phyloP scores from a whole-genome alignment of 2,797 vertebrate species.

The Triplophysa bombifrons region DNA sequence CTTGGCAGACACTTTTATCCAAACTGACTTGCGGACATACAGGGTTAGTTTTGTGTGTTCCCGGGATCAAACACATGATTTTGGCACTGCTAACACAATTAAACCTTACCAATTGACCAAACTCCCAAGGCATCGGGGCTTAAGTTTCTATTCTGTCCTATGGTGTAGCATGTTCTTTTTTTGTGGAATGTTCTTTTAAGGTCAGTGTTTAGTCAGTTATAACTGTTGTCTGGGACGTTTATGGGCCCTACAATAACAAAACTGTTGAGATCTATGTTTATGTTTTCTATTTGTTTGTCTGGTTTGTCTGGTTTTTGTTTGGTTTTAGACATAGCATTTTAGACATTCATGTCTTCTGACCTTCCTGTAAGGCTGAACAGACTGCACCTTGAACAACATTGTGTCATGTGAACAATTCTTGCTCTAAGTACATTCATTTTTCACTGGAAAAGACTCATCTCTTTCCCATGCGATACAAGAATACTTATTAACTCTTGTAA shows the following conservation, averaged over 20 bases:
- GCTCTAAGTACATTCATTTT: not conserved
- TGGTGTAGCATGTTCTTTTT: no score
- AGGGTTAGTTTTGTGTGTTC: no score
- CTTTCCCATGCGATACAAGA: not conserved
- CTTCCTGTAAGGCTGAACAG: slow-evolving; percentile 7
- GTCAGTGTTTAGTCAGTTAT: not conserved
- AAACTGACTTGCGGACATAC: no score
- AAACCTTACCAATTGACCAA: no score
- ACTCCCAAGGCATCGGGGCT: no score
- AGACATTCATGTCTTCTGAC: slow-evolving; percentile 12
- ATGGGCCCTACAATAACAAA: not conserved
- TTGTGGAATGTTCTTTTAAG: not conserved
- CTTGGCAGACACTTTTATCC: no score
- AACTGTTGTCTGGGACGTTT: slow-evolving; percentile 5
- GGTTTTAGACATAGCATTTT: not conserved
- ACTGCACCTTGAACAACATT: not conserved
- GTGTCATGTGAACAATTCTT: not conserved
- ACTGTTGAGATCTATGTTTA: slow-evolving; percentile 1
- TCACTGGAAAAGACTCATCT: not conserved
- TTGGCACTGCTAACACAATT: no score
- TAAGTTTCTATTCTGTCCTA: no score
- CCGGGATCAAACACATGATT: no score
- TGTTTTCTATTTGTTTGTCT: slow-evolving; percentile 21
- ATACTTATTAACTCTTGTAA: not conserved
- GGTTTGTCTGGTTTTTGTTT: slow-evolving; percentile 15